These are phyloP conservation scores for Romanogobio albipinnatus DNA, from an alignment of 2,113 vertebrate species.

Conservation along the genomic window DNA sequence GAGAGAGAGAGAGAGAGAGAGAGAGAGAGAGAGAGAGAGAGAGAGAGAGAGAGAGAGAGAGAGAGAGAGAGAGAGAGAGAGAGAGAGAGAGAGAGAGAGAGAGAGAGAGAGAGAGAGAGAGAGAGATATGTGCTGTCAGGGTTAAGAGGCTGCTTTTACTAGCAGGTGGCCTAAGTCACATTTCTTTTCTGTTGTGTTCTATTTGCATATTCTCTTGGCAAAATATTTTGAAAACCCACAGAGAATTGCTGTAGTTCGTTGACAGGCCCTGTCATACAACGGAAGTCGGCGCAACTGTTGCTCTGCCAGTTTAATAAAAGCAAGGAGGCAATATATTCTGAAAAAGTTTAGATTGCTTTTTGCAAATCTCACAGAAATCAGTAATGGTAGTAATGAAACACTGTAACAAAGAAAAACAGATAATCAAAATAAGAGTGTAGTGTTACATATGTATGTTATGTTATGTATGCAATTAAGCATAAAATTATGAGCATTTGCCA, in stretches of 20 bases:
- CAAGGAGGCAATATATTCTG: constrained; percentile 11
- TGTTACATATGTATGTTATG: background rate
- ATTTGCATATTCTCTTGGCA: constrained; percentile 9
- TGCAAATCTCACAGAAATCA: background rate
- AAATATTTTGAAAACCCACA: constrained; percentile 14
- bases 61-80: constrained; percentile 29
- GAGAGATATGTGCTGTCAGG: constrained; percentile 20
- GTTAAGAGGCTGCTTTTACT: constrained; percentile 33
- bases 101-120: constrained; percentile 12
- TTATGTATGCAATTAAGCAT: background rate
- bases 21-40: constrained; percentile 28
- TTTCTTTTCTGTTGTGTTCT: constrained; percentile 2
- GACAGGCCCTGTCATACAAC: constrained; percentile 36
- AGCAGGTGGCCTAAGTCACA: constrained; percentile 37
- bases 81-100: background rate
- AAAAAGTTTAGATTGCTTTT: background rate
- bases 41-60: constrained; percentile 2
- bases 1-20: too few relatives aligned
- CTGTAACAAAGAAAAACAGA: background rate
- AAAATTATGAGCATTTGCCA: background rate
- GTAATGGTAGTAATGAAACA: background rate
- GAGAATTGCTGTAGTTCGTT: constrained; percentile 2
- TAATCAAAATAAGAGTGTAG: background rate
- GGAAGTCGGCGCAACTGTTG: background rate
- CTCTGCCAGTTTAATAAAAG: background rate